Conservation (phyloP, 2,888 invertebrate genomes). For the Acrobasis repandana region DNA sequence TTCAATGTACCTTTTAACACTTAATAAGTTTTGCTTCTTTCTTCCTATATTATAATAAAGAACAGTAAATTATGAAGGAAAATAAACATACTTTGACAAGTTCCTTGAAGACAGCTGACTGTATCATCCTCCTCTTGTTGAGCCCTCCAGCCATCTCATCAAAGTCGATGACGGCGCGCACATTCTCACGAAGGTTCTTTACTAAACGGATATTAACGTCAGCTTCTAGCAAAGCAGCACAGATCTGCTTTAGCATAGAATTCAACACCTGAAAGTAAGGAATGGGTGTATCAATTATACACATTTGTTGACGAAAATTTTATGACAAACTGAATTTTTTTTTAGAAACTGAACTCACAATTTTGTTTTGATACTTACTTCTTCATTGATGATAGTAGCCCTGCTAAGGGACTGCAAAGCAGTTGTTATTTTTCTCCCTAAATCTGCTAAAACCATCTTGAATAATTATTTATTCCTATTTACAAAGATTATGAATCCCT, state of each 20-base stretch:
- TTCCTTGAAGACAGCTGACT: constrained; percentile 99
- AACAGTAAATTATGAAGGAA: not conserved
- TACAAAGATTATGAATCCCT: constrained; percentile 25
- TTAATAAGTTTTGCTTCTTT: too few relatives aligned
- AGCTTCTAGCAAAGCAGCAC: constrained; percentile 97
- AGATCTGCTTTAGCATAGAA: constrained; percentile 99
- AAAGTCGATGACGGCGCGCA: constrained; percentile 98
- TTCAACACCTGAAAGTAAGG: constrained; percentile 90
- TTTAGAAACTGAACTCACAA: too few relatives aligned
- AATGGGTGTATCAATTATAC: too few relatives aligned
- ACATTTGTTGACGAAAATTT: too few relatives aligned
- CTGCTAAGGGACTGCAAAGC: constrained; percentile 98
- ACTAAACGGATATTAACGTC: constrained; percentile 98
- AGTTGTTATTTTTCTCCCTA: constrained; percentile 99
- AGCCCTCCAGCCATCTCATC: constrained; percentile 99
- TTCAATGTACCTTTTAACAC: too few relatives aligned
- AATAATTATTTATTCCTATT: constrained; percentile 18
- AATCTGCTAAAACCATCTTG: constrained; percentile 99
- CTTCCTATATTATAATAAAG: too few relatives aligned
- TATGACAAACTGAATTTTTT: too few relatives aligned
- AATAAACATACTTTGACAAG: constrained; percentile 90
- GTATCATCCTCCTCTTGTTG: constrained; percentile 99
- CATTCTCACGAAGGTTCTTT: constrained; percentile 98
- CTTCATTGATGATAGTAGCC: constrained; percentile 99
- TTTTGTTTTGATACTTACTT: constrained; percentile 84